Evolutionary conservation across 1,140 invertebrate species (phyloP).

Genomic region (Papilio glaucus): DNA sequence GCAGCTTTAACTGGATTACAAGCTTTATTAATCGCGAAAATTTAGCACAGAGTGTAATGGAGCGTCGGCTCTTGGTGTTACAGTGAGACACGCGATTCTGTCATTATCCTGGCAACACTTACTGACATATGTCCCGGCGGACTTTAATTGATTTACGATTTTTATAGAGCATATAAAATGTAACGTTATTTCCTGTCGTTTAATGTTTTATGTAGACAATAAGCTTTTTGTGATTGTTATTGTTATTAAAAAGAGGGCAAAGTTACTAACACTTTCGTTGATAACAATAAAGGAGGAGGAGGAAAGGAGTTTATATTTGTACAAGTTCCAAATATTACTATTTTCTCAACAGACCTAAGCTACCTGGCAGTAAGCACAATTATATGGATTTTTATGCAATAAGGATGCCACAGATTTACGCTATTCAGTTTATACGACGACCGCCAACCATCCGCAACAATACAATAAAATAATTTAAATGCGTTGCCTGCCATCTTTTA

Average conservation of each 20-base stretch:
- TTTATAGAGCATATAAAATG: conserved; percentile 23
- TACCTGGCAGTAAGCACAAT: too few relatives aligned
- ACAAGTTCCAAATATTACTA: too few relatives aligned
- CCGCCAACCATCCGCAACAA: too few relatives aligned
- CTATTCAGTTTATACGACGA: too few relatives aligned
- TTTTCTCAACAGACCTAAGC: too few relatives aligned
- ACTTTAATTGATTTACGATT: conserved; percentile 56
- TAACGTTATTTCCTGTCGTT: conserved; percentile 4
- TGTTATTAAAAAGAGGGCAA: background rate
- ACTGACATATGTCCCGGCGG: conserved; percentile 48
- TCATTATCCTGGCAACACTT: conserved; percentile 55
- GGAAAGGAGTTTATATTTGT: too few relatives aligned
- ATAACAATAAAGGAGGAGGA: too few relatives aligned
- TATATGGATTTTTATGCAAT: too few relatives aligned
- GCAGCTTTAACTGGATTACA: conserved; percentile 66
- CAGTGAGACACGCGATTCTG: conserved; percentile 64
- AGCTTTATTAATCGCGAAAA: conserved; percentile 58
- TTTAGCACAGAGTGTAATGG: conserved; percentile 60
- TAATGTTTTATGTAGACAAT: background rate
- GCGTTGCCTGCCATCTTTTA: too few relatives aligned
- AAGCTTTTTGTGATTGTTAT: conserved; percentile 17
- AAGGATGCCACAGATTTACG: too few relatives aligned
- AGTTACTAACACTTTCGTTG: too few relatives aligned
- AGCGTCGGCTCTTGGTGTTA: conserved; percentile 57
- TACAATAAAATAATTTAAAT: too few relatives aligned